Base-by-base conservation (phyloP, 2,113 vertebrate species). In the Eretmochelys imbricata region DNA sequence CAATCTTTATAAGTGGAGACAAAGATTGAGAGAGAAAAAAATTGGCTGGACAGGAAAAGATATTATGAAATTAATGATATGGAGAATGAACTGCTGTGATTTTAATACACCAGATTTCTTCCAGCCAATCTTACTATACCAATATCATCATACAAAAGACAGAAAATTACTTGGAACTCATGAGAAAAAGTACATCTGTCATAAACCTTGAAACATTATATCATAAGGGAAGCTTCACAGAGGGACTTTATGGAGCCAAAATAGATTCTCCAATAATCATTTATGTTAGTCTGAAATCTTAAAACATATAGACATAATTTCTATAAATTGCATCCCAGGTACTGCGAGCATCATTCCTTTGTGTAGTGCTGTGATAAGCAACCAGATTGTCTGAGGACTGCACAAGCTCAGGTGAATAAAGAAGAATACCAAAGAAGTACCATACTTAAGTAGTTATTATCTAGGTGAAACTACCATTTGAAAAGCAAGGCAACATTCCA, bases 401-500 rank as follows among this genome's bases (percentile, higher is more conserved):
- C 95, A 92, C 75, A 54, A 87, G 76, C 83, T 92, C 93, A 95
- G 94, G 94, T 95, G 91, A 90, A 95, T 92, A 92, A 81, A 55
- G 27, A 75, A 85, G 29, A 89, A 94, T 85, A 57, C 69, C 82
- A 97, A 93, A 89, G 95, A 91, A 95, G 93, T 93, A 91, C 93
- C 92, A 87, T 93, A 94, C 94, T 95, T 95, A 94, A 95, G 90
- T 87, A 95, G 83, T 94, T 96, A 65, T 62, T 27, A 35, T 78
- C 48, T 55, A 95, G 89, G 89, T 93, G 90, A 94, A 90, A 79
- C 91, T 80, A 95, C 96, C 92, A 83, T 91, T 91, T 94, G 94
- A 94, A 93, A 82, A 89, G 89, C 75, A 94, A 87, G 89, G 82
- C 94, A 93, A 95, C 90, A 88, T 96, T 93, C 97, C 95, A 94